Conservation (phyloP, 2,888 invertebrate genomes). For the Drosophila rellima region DNA sequence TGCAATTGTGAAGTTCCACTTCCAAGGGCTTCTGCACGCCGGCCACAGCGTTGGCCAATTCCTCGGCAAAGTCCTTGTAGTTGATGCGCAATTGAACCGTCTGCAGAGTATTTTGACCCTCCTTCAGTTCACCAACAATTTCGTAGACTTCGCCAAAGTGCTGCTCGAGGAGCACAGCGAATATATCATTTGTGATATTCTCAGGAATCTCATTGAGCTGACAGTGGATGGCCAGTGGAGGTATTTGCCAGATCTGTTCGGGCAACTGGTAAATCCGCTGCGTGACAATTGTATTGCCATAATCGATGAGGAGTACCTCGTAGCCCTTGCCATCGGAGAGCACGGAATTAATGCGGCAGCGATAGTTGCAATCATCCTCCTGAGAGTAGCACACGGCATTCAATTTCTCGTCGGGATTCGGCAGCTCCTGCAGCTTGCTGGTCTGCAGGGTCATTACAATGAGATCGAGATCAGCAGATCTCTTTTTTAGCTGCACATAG, state of each 20-base stretch:
- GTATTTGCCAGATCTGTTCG: constrained; percentile 86
- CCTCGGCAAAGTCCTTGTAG: constrained; percentile 87
- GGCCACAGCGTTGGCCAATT: constrained; percentile 81
- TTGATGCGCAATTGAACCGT: constrained; percentile 88
- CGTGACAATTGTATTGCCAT: constrained; percentile 88
- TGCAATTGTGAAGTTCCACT: constrained; percentile 87
- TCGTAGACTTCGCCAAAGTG: constrained; percentile 88
- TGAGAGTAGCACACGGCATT: constrained; percentile 65
- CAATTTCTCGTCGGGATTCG: constrained; percentile 25
- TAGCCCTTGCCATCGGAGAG: constrained; percentile 90
- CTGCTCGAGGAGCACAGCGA: constrained; percentile 86
- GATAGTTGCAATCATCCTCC: constrained; percentile 94
- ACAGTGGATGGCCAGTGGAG: constrained; percentile 77
- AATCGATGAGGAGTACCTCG: constrained; percentile 90
- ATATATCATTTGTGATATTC: constrained; percentile 64
- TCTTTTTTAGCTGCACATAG: constrained; percentile 89
- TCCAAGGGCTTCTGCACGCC: constrained; percentile 77
- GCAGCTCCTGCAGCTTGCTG: constrained; percentile 37
- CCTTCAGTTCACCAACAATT: constrained; percentile 87
- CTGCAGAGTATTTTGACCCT: constrained; percentile 86
- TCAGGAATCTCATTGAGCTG: constrained; percentile 70
- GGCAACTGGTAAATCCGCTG: constrained; percentile 88
- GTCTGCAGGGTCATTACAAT: constrained; percentile 77
- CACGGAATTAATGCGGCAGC: constrained; percentile 89
- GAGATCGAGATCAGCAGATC: constrained; percentile 72